Conservation (phyloP, 2,888 invertebrate genomes). For the Uloborus plumipes region DNA sequence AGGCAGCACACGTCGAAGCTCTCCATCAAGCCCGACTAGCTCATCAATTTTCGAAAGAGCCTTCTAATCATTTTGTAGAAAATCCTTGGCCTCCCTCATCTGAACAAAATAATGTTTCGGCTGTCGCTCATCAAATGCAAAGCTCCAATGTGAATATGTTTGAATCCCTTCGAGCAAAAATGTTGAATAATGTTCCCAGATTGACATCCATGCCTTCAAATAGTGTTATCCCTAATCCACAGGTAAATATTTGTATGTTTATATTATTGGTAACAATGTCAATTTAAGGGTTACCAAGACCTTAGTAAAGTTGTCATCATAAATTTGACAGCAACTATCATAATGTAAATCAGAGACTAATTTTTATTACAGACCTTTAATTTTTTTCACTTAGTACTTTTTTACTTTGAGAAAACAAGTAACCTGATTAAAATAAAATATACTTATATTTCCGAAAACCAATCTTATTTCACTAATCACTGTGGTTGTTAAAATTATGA, state of each 20-base stretch:
- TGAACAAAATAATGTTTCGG: conserved; percentile 36
- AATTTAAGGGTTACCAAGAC: no score
- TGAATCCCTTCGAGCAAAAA: conserved; percentile 65
- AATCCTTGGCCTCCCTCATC: conserved; percentile 26
- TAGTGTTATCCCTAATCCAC: conserved; percentile 61
- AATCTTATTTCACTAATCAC: no score
- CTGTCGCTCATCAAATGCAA: conserved; percentile 35
- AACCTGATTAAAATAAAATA: not conserved
- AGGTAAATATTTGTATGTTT: conserved; percentile 29
- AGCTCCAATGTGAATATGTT: conserved; percentile 56
- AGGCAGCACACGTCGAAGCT: conserved; percentile 46
- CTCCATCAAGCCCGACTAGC: conserved; percentile 54
- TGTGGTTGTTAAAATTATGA: no score
- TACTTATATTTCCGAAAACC: no score
- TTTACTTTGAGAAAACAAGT: not conserved
- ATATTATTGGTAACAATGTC: not conserved
- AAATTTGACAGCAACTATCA: no score
- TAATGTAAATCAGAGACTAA: no score
- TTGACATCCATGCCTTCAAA: conserved; percentile 63
- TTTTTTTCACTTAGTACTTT: not conserved
- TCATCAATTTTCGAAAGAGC: conserved; percentile 51
- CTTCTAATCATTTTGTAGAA: conserved; percentile 44
- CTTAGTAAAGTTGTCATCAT: no score
- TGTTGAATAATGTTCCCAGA: conserved; percentile 66
- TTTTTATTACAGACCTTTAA: no score